Evolutionary conservation across 2,113 vertebrate genomes (phyloP), one percentile per base, ranked within the genome.

Genomic region (Gallinago paraguaiae): DNA sequence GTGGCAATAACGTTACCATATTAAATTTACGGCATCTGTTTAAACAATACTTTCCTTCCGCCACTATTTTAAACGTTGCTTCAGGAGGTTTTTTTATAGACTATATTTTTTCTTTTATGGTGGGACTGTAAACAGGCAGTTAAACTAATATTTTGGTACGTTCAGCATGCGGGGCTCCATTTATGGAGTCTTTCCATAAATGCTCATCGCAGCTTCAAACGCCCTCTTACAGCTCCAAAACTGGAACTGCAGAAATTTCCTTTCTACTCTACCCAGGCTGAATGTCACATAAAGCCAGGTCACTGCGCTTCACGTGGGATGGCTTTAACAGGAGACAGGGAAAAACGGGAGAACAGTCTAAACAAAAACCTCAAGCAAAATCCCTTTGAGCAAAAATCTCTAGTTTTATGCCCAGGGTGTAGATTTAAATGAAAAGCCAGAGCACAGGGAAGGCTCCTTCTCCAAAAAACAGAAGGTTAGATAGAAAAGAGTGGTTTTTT

Each of bases 81-180:
- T 67, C 60, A 90, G 95, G 91, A 96, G 89, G n/a, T 94, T 86
- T 93, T 96, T 98, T 98, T 96, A 97, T 96, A 95, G 91, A 88
- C 88, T 82, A 59, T 95, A 95, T 92, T 91, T 85, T 67, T 80
- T 65, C 85, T 97, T 97, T 97, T 96, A 96, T 63, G 50, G 67
- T 74, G 81, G 89, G 86, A 57, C 95, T 97, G 60, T 95, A 97
- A 97, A 97, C 69, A 97, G 70, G 59, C 71, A 86, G 82, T 95
- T 96, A 95, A 97, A 95, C 82, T 87, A 91, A 75, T 90, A 63
- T 97, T 98, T 97, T 82, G 91, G 69, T 94, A 94, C 27, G 28
- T 91, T 96, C 60, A 67, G 28, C 94, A 16, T 31, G 93, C 94
- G 88, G 92, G 51, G 59, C 90, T 97, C 41, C 94, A 41, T 94